Evolutionary conservation across 2,888 invertebrate genomes (phyloP), one percentile per base, ranked within the genome.

Genomic region (Cybosia mesomella): DNA sequence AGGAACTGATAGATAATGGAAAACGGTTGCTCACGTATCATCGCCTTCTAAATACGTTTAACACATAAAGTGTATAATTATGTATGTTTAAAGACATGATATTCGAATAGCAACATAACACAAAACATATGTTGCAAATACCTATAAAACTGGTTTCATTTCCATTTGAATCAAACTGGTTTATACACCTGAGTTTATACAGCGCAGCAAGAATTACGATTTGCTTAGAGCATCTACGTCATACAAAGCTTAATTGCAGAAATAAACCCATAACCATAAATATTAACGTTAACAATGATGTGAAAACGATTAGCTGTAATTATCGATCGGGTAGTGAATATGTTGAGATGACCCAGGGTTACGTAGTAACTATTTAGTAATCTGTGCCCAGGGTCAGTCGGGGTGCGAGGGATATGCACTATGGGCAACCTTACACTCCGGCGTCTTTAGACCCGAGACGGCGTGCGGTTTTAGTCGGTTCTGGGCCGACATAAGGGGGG

Each of bases 131-230:
- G 65, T 65, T 58, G 53, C 49, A 34, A 72, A 67, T 66, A 57
- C 49, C 36, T 43, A 67, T 66, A 18, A 61, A 71, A 71, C 67
- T 61, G 58, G 68, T 70, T 76, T 67, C 15, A 55, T 59, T 66
- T 68, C 24, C 57, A 28, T 65, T 68, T 74, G 61, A n/a, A 57
- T 39, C 59, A 22, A 71, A 71, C 66, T 24, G 49, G 55, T 72
- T 69, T 65, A 70, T 64, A 54, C 54, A 60, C 63, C 24, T 55
- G 58, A 75, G 22, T 69, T n/a, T 24, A 72, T 59, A 22, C 21
- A 60, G 61, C 60, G 39, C 18, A 59, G 62, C 60, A 54, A 32
- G 53, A 68, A 63, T 60, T 60, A 66, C 39, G 58, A 66, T 72
- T 67, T 60, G 58, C 66, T 72, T 60, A 43, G 15, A 58, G 68